These are phyloP conservation scores for Actinemys pallida DNA, from an alignment of 2,113 vertebrate species.

Conservation along the genomic window DNA sequence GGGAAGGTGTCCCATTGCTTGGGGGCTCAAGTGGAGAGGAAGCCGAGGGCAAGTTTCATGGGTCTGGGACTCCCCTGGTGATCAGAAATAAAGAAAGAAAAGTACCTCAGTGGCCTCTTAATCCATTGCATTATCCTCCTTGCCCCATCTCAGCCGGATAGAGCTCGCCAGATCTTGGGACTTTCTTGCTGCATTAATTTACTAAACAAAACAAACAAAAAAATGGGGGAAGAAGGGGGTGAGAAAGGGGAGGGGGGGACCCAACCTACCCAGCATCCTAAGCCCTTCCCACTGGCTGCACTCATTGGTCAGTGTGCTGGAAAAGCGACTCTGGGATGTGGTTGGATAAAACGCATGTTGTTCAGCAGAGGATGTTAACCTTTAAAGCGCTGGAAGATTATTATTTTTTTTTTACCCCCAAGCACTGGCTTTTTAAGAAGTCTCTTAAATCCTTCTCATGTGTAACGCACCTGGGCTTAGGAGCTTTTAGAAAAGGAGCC, in stretches of 20 bases:
- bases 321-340: slow-evolving; percentile 74
- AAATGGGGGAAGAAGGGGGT: not conserved
- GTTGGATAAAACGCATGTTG: slow-evolving; percentile 80
- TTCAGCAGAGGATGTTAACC: slow-evolving; percentile 79
- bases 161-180: slow-evolving; percentile 79
- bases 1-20: slow-evolving; percentile 92
- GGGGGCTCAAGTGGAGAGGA: slow-evolving; percentile 80
- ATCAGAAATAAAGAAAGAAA: slow-evolving; percentile 36
- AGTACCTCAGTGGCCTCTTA: slow-evolving; percentile 66
- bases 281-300: slow-evolving; percentile 85
- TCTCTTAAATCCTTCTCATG: slow-evolving; percentile 39
- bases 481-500: slow-evolving; percentile 38
- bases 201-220: slow-evolving; percentile 88
- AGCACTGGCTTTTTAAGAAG: slow-evolving; percentile 63
- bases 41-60: slow-evolving; percentile 82
- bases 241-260: slow-evolving; percentile 66
- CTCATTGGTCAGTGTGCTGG: slow-evolving; percentile 83
- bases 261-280: slow-evolving; percentile 80
- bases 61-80: slow-evolving; percentile 75
- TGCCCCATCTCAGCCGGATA: slow-evolving; percentile 72
- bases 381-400: slow-evolving; percentile 59
- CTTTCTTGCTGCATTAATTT: slow-evolving; percentile 99
- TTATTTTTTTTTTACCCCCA: not conserved
- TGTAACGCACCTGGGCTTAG: not conserved
- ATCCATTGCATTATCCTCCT: slow-evolving; percentile 76